Percentiles rank a stretch among this genome's conserved stretches.
These are phyloP conservation scores for Tenrec ecaudatus DNA, from an alignment of 2,113 vertebrate genomes.

Conservation along the genomic window DNA sequence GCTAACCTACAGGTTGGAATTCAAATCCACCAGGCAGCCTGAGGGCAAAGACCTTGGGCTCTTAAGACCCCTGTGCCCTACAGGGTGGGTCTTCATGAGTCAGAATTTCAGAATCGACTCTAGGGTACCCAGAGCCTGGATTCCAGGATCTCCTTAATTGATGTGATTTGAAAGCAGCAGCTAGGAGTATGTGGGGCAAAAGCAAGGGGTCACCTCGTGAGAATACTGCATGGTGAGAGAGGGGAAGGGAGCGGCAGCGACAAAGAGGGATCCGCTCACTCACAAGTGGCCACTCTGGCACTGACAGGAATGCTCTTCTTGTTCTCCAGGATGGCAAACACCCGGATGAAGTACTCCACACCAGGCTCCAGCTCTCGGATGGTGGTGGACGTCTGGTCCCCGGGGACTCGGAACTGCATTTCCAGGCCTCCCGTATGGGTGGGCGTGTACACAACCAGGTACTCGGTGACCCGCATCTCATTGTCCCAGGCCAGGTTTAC, in stretches of 20 bases:
- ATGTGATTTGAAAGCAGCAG: background rate
- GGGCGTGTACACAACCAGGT: slow-evolving; percentile 93
- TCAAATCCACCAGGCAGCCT: too few relatives aligned
- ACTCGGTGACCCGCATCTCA: slow-evolving; percentile 94
- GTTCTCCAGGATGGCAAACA: slow-evolving; percentile 96
- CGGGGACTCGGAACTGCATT: slow-evolving; percentile 93
- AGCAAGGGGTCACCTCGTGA: background rate
- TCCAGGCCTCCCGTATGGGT: slow-evolving; percentile 93
- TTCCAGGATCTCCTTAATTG: background rate
- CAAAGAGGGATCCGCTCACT: slow-evolving; percentile 57
- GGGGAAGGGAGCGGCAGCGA: fast-evolving
- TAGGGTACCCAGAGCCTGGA: background rate
- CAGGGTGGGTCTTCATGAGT: background rate
- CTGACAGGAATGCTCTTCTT: slow-evolving; percentile 96
- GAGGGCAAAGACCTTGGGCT: too few relatives aligned
- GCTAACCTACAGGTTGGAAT: too few relatives aligned
- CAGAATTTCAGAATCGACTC: background rate
- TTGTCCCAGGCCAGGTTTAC: slow-evolving; percentile 97
- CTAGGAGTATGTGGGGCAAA: background rate
- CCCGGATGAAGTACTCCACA: slow-evolving; percentile 96
- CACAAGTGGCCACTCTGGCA: slow-evolving; percentile 95
- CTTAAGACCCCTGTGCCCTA: background rate
- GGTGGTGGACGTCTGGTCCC: slow-evolving; percentile 92
- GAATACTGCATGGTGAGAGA: fast-evolving
- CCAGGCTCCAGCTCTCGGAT: slow-evolving; percentile 95